Conservation (phyloP, 2,797 vertebrate genomes). For the Syngnathus rostellatus region DNA sequence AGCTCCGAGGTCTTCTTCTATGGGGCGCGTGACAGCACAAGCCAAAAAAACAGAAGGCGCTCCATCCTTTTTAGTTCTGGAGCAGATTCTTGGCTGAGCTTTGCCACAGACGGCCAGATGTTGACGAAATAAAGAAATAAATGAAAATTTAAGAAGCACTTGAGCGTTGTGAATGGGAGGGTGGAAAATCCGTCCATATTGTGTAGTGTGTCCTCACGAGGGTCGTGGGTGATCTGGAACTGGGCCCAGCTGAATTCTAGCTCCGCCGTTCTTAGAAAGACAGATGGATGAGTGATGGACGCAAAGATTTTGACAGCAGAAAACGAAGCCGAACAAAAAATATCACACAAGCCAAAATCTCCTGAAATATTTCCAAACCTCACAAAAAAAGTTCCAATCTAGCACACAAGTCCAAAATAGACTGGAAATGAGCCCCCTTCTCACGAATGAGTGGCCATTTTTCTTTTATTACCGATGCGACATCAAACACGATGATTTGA, state of each 20-base stretch:
- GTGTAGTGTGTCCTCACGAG: not conserved
- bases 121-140: slow-evolving; percentile 16
- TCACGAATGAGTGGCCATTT: not conserved
- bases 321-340: not conserved
- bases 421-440: not conserved
- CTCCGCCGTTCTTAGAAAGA: slow-evolving; percentile 18
- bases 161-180: slow-evolving; percentile 19
- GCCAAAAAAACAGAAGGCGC: not conserved
- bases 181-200: not conserved
- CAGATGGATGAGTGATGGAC: not conserved
- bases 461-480: not conserved
- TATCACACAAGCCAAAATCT: not conserved
- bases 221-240: not conserved
- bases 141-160: slow-evolving; percentile 14
- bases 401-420: not conserved
- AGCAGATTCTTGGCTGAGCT: slow-evolving; percentile 41
- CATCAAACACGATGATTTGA: slow-evolving; percentile 1
- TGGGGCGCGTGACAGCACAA: slow-evolving; percentile 19
- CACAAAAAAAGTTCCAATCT: not conserved
- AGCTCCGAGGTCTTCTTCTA: slow-evolving; percentile 36
- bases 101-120: slow-evolving; percentile 23
- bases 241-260: not conserved
- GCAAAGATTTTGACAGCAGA: not conserved
- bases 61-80: slow-evolving; percentile 32
- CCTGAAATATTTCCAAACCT: not conserved